Evolutionary conservation across 2,888 invertebrate genomes (phyloP), one percentile per base, ranked within the genome.

Genomic region (Rhingia rostrata): DNA sequence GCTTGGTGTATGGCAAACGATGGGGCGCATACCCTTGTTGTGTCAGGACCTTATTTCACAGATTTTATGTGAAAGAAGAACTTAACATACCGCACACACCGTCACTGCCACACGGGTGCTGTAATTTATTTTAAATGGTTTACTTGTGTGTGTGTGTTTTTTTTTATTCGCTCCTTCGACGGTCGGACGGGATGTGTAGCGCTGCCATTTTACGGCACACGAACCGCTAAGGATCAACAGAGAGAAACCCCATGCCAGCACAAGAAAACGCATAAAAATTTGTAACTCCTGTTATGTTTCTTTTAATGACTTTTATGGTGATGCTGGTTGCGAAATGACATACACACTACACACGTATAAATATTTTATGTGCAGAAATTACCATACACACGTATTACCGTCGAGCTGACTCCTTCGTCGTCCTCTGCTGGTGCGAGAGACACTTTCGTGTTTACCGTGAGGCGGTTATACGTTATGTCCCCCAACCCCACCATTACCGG

Each of bases 291-390:
- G 84, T 84, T 80, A 84, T 84, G 80, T 70, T 80, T 70, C 74
- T 74, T 80, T 84, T 80, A 79, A 84, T 84, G 84, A 80, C 84
- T 84, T 84, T 84, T 80, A 84, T 84, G 84, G 84, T 84, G 84
- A 84, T 84, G 80, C 80, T 80, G 74, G 84, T 80, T 80, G 30
- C 49, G 64, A 60, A 84, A 84, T 84, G 70, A 80, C 84, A 80
- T 63, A 83, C 45, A 84, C 64, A 70, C 69, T 70, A 80, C 80
- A 80, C 64, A 80, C 60, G 66, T 56, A 80, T 84, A 84, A 80
- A 80, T 84, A 84, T 84, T 84, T 84, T 84, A 84, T 84, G 66
- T 47, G 60, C 5, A 75, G 51, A 69, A 84, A 84, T 84, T 84
- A 84, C 84, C 84, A 84, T 84, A 84, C 80, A 80, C 80, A 75